Evolutionary conservation across 2,888 invertebrate species (phyloP), one percentile per base, ranked within the genome.

Genomic region (Chrysolina oricalcia): DNA sequence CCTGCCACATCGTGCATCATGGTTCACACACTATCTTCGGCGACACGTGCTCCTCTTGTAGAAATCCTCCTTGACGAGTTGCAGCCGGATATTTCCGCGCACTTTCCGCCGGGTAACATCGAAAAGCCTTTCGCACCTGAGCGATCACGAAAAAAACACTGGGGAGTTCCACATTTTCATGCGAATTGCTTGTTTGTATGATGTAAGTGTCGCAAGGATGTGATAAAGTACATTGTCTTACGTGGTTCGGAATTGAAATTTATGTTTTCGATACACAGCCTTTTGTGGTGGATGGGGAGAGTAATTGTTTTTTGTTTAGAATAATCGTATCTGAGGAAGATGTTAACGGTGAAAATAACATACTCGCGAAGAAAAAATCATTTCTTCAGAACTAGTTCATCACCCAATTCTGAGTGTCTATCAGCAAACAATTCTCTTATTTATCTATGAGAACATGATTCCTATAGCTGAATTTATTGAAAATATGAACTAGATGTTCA

Each of bases 1-100:
- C 93, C 81, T 94, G 93, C 95, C 95, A 95, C 94, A 95, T 94
- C 82, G 81, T 89, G 77, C 79, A 71, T 72, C 79, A 79, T 81
- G 77, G 70, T 77, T 81, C 77, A 79, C 21, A 59, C 62, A 76
- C 70, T 41, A 1, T 35, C 59, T 43, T 21, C 46, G 21, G 27
- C n/a, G 72, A 67, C 59, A 17, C 56, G 48, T 64, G 23, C 68
- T 56, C 9, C 35, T 43, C n/a, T 66, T 43, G 48, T 46, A 23
- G 23, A 53, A 15, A 40, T 48, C 17, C 40, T 19, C 35, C n/a
- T n/a, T 15, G 53, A 40, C 53, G 53, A 50, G 40, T 13, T 19
- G 21, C 13, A 35, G 27, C 68, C 50, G 53, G 41, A 6, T 56
- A 40, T 48, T 66, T 48, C 21, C 27, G 40, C 17, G 41, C 40